Evolutionary conservation across 1,140 invertebrate species (phyloP), one percentile per base, ranked within the genome.

Genomic region (Lasaia peninsularis): DNA sequence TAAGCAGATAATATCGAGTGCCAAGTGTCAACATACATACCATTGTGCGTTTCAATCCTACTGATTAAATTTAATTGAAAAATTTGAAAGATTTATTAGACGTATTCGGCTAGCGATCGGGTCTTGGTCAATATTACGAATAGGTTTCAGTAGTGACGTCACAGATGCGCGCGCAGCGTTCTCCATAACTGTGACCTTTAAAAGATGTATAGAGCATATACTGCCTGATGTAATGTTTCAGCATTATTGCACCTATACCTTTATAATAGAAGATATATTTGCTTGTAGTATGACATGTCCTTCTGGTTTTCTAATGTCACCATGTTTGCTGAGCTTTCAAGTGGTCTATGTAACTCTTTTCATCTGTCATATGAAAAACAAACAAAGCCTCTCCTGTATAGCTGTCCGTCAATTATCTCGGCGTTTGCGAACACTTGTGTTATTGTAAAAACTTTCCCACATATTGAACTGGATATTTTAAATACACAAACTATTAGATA

Each of bases 121-220:
- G 20, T 60, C 52, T 72, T 67, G 62, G 71, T 78, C 75, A 68
- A 78, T 78, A 78, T 55, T 57, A 31, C 35, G 58, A 34, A 14
- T 37, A 56, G 62, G 60, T 67, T 63, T 62, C 56, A 55, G 63
- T 31, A 28, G 60, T 75, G 68, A 75, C 74, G 76, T 75, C 64
- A 67, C 54, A 52, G 53, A 48, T 75, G 74, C 72, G 76, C 76
- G 74, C 76, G 74, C 75, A 75, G 20, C 11, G 50, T 21, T 60
- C 62, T 32, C 51, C 40, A 31, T 44, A 62, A 53, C 50, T 62
- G 50, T 71, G 65, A 75, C 70, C 65, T 73, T 67, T 65, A 10
- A 31, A 58, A 32, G 56, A 48, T 33, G 16, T 52, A 21, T 11
- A 52, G 28, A 28, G 21, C 12, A 52, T 16, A 32, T 12, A 28